These are phyloP conservation scores for Epinephelus coioides DNA, from an alignment of 2,797 vertebrate species.

Conservation along the genomic window DNA sequence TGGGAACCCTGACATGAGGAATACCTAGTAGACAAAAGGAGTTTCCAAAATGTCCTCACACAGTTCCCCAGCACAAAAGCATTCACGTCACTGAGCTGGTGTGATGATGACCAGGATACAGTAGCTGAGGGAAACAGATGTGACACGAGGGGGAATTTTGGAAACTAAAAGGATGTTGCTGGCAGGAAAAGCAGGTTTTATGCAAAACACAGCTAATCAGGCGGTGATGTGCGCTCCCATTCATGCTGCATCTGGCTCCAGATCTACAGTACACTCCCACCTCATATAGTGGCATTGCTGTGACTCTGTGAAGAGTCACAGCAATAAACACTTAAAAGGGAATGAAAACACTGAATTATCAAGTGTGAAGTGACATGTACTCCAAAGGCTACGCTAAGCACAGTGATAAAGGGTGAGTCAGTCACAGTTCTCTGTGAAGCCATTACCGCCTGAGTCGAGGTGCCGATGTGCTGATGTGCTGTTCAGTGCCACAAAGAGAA, in stretches of 20 bases:
- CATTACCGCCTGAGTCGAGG: neutral
- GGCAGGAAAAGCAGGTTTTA: conserved; percentile 65
- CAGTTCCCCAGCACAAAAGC: conserved; percentile 7
- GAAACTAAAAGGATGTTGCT: conserved; percentile 66
- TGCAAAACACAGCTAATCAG: conserved; percentile 78
- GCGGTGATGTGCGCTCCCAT: conserved; percentile 40
- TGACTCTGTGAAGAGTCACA: conserved; percentile 17
- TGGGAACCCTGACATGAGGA: neutral
- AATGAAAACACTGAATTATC: neutral
- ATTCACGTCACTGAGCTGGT: conserved; percentile 13
- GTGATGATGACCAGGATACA: conserved; percentile 52
- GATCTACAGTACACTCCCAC: conserved; percentile 22
- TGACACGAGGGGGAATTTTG: conserved; percentile 51
- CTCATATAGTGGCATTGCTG: conserved; percentile 10
- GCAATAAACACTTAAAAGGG: neutral
- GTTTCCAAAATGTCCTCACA: neutral
- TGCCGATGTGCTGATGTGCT: neutral
- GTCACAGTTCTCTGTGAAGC: conserved; percentile 24
- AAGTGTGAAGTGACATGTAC: conserved; percentile 3
- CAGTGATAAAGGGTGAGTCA: neutral
- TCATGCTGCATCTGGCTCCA: conserved; percentile 41
- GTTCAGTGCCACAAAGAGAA: neutral
- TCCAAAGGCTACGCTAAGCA: neutral
- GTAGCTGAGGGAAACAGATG: conserved; percentile 62
- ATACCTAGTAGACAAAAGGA: neutral